Base-by-base conservation (phyloP, 2,113 vertebrate genomes). In the Nipponia nippon region DNA sequence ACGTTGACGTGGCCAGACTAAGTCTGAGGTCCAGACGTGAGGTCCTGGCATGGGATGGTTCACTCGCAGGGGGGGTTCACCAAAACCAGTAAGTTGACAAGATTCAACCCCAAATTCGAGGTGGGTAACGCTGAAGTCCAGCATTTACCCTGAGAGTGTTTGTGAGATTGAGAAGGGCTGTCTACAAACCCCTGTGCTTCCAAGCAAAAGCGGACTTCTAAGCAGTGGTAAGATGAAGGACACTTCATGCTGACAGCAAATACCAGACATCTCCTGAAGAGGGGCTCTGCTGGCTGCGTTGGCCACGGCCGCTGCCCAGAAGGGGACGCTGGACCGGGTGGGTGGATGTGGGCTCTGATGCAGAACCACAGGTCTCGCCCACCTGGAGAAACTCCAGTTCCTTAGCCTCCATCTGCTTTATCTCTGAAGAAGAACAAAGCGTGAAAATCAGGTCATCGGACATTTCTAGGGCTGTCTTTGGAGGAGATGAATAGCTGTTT, bases 301-400 rank as follows among this genome's bases (percentile, higher is more conserved):
- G 82, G 15, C 44, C 34, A 3, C 0, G 0, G 47, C 46, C 0
- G 1, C 29, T 44, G 15, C 63, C 42, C 22, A 11, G 4, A 81
- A 26, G 19, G 20, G 11, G 21, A 15, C 4, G 1, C 47, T 58
- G 71, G 19, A 15, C 26, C 4, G 0, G 4, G 13, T 0, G 0
- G 30, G 16, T 13, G 53, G 53, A 22, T 49, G 36, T 1, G 3
- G 44, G 29, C 58, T 66, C 21, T 34, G 83, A 22, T 89, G 67
- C 42, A 67, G 83, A 83, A 69, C 62, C 44, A 22, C 40, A 26
- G 61, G 36, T 79, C 66, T 72, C 11, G 0, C 14, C 61, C 53
- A 69, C 18, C 52, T 44, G 6, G 20, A 59, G 29, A 71, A 21
- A 23, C 56, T 61, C 42, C 2, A 0, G 1, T 69, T 65, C 61